Conservation (phyloP, 2,888 invertebrate genomes). For the Lepidochitona cinerea region DNA sequence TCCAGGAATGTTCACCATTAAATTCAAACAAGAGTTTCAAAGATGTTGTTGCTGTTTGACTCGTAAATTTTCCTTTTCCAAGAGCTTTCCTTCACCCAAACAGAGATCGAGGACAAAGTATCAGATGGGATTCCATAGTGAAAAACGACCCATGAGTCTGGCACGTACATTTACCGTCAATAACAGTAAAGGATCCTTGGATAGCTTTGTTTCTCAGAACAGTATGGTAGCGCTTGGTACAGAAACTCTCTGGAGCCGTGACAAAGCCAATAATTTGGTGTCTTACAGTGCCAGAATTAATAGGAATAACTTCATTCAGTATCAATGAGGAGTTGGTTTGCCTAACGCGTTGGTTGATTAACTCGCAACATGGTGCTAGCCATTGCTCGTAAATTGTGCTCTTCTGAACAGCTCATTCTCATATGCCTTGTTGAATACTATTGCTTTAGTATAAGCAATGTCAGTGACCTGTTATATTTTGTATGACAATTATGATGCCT, state of each 20-base stretch:
- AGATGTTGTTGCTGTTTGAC: slow-evolving; percentile 55
- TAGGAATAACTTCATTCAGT: not conserved
- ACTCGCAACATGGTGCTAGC: too few relatives aligned
- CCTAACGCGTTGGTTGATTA: too few relatives aligned
- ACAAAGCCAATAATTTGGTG: not conserved
- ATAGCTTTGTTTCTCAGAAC: not conserved
- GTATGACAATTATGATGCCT: too few relatives aligned
- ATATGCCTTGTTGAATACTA: too few relatives aligned
- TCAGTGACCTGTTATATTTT: too few relatives aligned
- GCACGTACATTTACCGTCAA: not conserved
- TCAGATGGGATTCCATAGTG: not conserved
- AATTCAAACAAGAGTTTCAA: slow-evolving; percentile 59
- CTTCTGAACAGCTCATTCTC: too few relatives aligned
- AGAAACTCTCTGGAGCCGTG: not conserved
- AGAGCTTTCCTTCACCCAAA: not conserved
- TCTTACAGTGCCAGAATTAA: not conserved
- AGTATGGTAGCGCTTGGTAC: not conserved
- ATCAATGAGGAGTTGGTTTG: too few relatives aligned
- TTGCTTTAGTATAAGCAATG: too few relatives aligned
- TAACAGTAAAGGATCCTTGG: not conserved
- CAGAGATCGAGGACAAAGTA: not conserved
- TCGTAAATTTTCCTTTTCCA: not conserved
- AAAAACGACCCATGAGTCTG: not conserved
- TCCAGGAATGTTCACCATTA: slow-evolving; percentile 63
- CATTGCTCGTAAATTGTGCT: too few relatives aligned